A percentile compares a stretch with the other conserved stretches of the same genome.
These are phyloP conservation scores for Xenus cinereus DNA, from an alignment of 2,113 vertebrate species.

Conservation along the genomic window DNA sequence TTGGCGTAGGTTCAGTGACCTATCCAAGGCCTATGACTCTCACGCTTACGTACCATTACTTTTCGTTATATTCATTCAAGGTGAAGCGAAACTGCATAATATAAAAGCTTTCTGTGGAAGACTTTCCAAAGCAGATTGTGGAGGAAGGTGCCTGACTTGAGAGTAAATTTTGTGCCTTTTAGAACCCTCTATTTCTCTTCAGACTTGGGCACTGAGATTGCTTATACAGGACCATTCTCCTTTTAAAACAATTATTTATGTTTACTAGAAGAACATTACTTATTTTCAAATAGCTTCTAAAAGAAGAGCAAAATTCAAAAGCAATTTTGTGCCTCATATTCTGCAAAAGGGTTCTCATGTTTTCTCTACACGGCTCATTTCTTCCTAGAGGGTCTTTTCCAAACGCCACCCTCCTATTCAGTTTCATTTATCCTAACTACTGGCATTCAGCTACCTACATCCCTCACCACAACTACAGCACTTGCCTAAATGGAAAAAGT, in stretches of 20 bases:
- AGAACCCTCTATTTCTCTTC: background rate
- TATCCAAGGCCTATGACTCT: background rate
- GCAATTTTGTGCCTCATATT: background rate
- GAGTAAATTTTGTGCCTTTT: background rate
- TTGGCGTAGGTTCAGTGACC: background rate
- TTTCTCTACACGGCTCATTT: background rate
- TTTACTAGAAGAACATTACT: background rate
- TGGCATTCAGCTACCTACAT: background rate
- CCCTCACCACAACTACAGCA: background rate
- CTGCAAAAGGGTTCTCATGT: background rate
- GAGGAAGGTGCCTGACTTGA: background rate
- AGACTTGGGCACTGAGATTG: background rate
- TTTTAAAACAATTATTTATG: constrained; percentile 5
- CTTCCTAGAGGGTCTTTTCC: background rate
- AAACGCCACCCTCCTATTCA: background rate
- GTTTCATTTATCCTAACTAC: background rate
- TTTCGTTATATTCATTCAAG: background rate
- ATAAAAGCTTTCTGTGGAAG: background rate
- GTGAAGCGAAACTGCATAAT: background rate
- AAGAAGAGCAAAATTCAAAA: background rate
- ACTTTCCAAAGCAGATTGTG: background rate
- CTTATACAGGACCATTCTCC: background rate
- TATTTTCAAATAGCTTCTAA: constrained; percentile 1
- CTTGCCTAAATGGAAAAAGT: background rate
- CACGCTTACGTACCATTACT: background rate